Evolutionary conservation across 2,888 invertebrate species (phyloP).

Genomic region (Autographa gamma): DNA sequence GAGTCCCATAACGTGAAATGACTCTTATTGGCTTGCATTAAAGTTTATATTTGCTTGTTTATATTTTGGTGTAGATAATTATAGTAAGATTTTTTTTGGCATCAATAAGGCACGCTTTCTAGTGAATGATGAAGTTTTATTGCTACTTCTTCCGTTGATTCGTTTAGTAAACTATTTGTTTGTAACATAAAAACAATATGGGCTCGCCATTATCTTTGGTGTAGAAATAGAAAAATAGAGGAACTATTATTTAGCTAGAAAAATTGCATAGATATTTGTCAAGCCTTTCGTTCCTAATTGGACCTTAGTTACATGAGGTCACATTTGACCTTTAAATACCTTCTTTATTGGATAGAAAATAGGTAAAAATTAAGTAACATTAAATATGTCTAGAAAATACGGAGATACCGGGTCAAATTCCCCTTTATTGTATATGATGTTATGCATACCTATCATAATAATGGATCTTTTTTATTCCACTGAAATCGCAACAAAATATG

Average conservation of each 20-base stretch:
- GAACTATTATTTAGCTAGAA: neutral
- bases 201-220: neutral
- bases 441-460: too few species aligned
- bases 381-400: too few species aligned
- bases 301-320: neutral
- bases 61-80: constrained; percentile 23
- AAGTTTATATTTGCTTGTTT: constrained; percentile 25
- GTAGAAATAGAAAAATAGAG: neutral
- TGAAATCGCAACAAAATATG: too few species aligned
- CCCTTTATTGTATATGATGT: too few species aligned
- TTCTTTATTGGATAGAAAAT: too few species aligned
- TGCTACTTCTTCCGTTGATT: constrained; percentile 25
- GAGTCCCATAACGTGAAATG: constrained; percentile 25
- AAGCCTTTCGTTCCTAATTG: neutral
- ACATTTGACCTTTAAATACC: too few species aligned
- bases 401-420: too few species aligned
- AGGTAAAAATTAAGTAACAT: too few species aligned
- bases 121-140: constrained; percentile 31
- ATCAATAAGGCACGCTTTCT: constrained; percentile 35
- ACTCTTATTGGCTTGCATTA: neutral
- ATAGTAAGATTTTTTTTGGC: constrained; percentile 30
- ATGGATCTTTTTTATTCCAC: too few species aligned
- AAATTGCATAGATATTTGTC: neutral
- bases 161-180: constrained; percentile 29
- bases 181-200: neutral